Percentiles rank a stretch among this genome's conserved stretches.
These are phyloP conservation scores for Synergus umbraculus DNA, from an alignment of 2,888 invertebrate genomes.

Conservation along the genomic window DNA sequence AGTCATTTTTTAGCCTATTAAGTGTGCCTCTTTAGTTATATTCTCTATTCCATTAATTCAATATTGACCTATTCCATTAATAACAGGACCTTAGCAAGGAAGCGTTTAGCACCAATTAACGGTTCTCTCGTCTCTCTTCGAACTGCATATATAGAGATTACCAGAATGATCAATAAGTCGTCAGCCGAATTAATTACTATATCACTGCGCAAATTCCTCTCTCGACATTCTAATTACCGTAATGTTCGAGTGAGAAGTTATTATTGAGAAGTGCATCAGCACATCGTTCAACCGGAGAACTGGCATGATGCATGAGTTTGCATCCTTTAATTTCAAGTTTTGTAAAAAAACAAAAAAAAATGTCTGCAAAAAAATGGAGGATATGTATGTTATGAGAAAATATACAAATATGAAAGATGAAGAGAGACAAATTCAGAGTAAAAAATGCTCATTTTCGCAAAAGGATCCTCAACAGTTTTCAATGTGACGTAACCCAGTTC, in stretches of 20 bases:
- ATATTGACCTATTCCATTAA: too few species aligned
- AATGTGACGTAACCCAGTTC: neutral
- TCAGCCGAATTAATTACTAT: conserved; percentile 20
- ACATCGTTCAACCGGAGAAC: conserved; percentile 27
- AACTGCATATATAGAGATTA: too few species aligned
- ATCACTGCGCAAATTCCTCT: neutral
- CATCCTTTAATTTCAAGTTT: conserved; percentile 2
- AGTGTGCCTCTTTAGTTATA: too few species aligned
- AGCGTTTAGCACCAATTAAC: too few species aligned
- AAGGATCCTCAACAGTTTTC: neutral
- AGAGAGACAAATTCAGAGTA: neutral
- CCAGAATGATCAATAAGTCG: neutral
- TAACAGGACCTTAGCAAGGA: too few species aligned
- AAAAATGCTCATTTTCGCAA: neutral
- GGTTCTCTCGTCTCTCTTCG: too few species aligned
- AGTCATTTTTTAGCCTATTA: too few species aligned
- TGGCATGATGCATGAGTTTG: neutral
- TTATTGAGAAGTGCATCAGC: conserved; percentile 34
- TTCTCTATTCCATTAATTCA: too few species aligned
- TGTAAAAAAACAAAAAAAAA: neutral
- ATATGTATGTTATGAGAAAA: neutral
- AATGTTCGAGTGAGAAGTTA: conserved; percentile 28
- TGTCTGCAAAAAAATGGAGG: too few species aligned
- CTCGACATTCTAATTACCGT: conserved; percentile 40
- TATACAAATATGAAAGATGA: neutral